Conservation (phyloP, 2,113 vertebrate species). For the Piprites chloris region DNA sequence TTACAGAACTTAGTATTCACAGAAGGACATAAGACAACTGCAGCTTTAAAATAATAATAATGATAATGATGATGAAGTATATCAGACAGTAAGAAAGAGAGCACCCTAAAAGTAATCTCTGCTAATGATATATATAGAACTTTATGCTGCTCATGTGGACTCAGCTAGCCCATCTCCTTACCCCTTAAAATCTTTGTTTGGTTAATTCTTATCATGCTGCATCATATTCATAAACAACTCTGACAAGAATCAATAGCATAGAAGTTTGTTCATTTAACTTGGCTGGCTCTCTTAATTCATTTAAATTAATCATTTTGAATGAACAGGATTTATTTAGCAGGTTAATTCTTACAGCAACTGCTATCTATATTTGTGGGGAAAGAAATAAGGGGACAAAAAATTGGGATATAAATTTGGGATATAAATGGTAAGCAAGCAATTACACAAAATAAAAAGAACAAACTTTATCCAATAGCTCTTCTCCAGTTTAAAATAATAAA, state of each 20-base stretch:
- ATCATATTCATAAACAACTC: constrained; percentile 6
- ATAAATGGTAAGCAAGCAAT: neutral
- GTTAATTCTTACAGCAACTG: neutral
- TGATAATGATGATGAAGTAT: neutral
- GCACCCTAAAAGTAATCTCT: rapidly evolving
- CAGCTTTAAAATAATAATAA: neutral
- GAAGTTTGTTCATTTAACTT: neutral
- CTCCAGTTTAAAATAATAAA: neutral
- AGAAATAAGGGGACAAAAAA: neutral
- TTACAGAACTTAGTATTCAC: neutral
- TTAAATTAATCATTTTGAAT: neutral
- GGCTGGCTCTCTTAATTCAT: neutral
- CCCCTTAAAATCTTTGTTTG: neutral
- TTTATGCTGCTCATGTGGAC: neutral
- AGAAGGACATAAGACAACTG: neutral
- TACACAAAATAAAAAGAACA: neutral
- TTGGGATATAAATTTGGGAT: neutral
- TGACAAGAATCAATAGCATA: constrained; percentile 7
- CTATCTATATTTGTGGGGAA: neutral
- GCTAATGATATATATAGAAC: neutral
- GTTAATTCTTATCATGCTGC: neutral
- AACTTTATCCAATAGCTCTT: neutral
- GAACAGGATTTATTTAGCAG: neutral
- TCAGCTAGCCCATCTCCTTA: neutral
- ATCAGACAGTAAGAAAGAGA: neutral